Conservation (phyloP, 2,797 vertebrate species). For the Hoplostethus mediterraneus region DNA sequence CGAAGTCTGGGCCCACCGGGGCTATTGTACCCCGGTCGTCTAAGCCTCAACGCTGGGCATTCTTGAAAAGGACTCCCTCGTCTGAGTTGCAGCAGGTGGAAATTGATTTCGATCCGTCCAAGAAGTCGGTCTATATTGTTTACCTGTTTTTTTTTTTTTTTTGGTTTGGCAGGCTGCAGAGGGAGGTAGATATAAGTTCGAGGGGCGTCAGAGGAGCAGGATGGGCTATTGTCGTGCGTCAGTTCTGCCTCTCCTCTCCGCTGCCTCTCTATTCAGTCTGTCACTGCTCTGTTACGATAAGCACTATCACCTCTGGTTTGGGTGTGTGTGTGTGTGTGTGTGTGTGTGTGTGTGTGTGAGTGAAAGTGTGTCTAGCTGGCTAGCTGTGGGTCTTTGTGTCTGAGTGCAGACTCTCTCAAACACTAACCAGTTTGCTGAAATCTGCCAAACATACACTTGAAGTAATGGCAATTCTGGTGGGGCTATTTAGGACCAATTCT, state of each 20-base stretch:
- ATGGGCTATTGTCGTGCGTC: constrained; percentile 55
- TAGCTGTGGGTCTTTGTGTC: neutral
- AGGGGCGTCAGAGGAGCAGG: constrained; percentile 60
- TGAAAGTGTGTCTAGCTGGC: neutral
- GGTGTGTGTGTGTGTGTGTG: neutral
- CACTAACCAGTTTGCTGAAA: neutral
- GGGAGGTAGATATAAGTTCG: constrained; percentile 64
- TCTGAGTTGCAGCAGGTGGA: constrained; percentile 55
- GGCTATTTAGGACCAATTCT: neutral
- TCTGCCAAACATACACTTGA: too few relatives aligned
- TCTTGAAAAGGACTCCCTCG: constrained; percentile 60
- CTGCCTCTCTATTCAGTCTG: constrained; percentile 58
- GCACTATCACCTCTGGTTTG: constrained; percentile 44
- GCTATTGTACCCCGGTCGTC: constrained; percentile 48
- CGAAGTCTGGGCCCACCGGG: constrained; percentile 28
- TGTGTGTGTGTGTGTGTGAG: neutral
- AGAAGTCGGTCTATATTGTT: constrained; percentile 61
- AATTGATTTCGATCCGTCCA: constrained; percentile 71
- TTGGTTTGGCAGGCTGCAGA: constrained; percentile 39
- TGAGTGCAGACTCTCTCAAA: neutral
- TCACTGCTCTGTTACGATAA: constrained; percentile 60
- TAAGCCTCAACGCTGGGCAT: constrained; percentile 39
- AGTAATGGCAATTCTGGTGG: neutral
- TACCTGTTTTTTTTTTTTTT: constrained; percentile 47
- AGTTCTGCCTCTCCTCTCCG: constrained; percentile 51